phyloP scores from a whole-genome alignment of 2,888 invertebrate species.

The Chrysotoxum bicinctum region DNA sequence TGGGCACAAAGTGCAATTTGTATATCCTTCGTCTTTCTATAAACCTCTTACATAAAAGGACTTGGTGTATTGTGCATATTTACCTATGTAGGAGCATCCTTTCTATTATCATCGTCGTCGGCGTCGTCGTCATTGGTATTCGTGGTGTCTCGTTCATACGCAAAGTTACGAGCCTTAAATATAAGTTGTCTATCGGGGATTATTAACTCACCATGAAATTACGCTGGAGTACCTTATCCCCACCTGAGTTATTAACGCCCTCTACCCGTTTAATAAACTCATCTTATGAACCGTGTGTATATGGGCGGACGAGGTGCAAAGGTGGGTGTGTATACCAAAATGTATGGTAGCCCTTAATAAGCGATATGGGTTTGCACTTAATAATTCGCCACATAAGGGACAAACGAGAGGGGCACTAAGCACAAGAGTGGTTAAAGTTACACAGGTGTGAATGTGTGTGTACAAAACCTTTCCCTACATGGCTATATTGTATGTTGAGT shows the following conservation, averaged over 20 bases:
- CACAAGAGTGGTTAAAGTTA: slow-evolving; percentile 9
- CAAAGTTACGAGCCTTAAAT: slow-evolving; percentile 56
- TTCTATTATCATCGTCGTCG: slow-evolving; percentile 31
- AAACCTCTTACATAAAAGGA: neutral
- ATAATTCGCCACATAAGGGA: slow-evolving; percentile 68
- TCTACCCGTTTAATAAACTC: slow-evolving; percentile 58
- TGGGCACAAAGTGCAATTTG: slow-evolving; percentile 6
- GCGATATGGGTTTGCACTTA: slow-evolving; percentile 58
- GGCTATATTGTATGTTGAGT: slow-evolving; percentile 17
- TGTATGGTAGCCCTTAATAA: slow-evolving; percentile 11
- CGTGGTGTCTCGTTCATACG: slow-evolving; percentile 12
- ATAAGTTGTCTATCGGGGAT: slow-evolving; percentile 72
- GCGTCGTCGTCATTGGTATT: slow-evolving; percentile 15
- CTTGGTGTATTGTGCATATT: neutral
- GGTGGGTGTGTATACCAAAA: neutral
- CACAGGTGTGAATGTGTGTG: slow-evolving; percentile 4
- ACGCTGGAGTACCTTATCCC: slow-evolving; percentile 70
- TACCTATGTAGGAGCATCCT: slow-evolving; percentile 39
- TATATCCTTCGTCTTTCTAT: neutral
- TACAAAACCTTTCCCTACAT: neutral
- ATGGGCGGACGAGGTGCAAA: neutral
- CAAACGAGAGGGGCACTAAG: neutral
- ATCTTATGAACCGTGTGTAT: slow-evolving; percentile 16
- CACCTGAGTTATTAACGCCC: slow-evolving; percentile 72
- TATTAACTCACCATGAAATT: slow-evolving; percentile 72